Conservation (phyloP, 1,140 invertebrate genomes). For the Luehdorfia chinensis region DNA sequence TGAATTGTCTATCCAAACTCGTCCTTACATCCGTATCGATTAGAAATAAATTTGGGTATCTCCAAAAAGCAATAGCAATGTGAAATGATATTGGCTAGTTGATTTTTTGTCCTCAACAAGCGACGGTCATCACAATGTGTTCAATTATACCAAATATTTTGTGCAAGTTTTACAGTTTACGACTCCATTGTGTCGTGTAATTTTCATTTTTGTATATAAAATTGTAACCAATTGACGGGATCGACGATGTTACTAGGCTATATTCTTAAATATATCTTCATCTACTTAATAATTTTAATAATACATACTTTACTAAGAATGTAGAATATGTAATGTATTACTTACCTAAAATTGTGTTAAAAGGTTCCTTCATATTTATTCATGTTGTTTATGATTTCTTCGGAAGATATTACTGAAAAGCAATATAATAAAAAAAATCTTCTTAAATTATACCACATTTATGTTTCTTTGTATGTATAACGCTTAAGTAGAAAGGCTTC, state of each 20-base stretch:
- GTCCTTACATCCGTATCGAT: no score
- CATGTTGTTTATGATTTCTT: not conserved
- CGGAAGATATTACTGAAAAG: not conserved
- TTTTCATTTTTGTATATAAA: conserved; percentile 21
- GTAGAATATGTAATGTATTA: conserved; percentile 13
- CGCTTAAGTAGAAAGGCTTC: no score
- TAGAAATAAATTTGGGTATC: no score
- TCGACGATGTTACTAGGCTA: no score
- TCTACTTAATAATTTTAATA: no score
- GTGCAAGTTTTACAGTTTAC: conserved; percentile 32
- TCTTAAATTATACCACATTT: conserved; percentile 2
- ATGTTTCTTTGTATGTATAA: no score
- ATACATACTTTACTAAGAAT: no score
- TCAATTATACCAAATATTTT: conserved; percentile 65
- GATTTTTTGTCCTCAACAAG: conserved; percentile 21
- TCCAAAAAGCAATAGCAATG: no score
- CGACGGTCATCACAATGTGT: conserved; percentile 60
- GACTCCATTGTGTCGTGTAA: conserved; percentile 1
- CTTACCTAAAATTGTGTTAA: not conserved
- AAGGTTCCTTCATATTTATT: not conserved
- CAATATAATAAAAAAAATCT: not conserved
- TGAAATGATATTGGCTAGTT: no score
- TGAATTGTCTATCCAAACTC: no score
- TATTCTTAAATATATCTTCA: no score
- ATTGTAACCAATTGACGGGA: conserved; percentile 13